These are phyloP conservation scores for Dyspetes luteomarginatus DNA, from an alignment of 2,888 invertebrate genomes.

Conservation along the genomic window DNA sequence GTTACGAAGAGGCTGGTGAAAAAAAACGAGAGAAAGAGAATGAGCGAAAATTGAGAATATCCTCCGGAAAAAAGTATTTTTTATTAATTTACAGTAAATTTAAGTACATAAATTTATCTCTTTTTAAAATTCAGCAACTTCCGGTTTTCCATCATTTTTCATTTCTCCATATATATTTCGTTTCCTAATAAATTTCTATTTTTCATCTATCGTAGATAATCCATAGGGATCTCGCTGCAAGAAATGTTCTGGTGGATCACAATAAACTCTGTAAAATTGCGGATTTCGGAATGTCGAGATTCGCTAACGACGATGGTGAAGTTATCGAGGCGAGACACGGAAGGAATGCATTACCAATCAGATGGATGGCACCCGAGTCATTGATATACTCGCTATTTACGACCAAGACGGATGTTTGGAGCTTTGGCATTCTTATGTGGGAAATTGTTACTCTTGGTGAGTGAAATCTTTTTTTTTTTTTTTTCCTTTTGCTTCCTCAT, in stretches of 20 bases:
- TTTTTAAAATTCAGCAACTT: background rate
- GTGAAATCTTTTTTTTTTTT: conserved; percentile 9
- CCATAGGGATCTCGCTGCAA: conserved; percentile 92
- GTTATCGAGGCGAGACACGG: conserved; percentile 84
- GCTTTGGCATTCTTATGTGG: conserved; percentile 94
- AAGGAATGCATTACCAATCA: conserved; percentile 87
- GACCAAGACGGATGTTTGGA: conserved; percentile 94
- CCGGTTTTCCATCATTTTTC: background rate
- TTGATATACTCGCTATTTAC: conserved; percentile 91
- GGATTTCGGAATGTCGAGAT: conserved; percentile 94
- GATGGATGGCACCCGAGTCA: conserved; percentile 95
- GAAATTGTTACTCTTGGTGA: conserved; percentile 93
- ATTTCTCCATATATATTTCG: background rate
- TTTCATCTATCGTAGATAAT: conserved; percentile 87
- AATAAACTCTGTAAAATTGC: conserved; percentile 95
- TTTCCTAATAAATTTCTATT: conserved; percentile 16
- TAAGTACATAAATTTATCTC: background rate
- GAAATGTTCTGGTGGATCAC: conserved; percentile 92
- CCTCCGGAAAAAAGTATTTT: background rate
- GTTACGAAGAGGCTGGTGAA: background rate
- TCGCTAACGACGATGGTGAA: conserved; percentile 84
- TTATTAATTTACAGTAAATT: background rate
- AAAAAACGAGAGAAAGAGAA: conserved; percentile 7
- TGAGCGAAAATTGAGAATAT: conserved; percentile 1
- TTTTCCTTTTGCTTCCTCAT: too few relatives aligned